These are phyloP conservation scores for Holacanthella duospinosa DNA, from an alignment of 2,888 invertebrate species.

Conservation along the genomic window DNA sequence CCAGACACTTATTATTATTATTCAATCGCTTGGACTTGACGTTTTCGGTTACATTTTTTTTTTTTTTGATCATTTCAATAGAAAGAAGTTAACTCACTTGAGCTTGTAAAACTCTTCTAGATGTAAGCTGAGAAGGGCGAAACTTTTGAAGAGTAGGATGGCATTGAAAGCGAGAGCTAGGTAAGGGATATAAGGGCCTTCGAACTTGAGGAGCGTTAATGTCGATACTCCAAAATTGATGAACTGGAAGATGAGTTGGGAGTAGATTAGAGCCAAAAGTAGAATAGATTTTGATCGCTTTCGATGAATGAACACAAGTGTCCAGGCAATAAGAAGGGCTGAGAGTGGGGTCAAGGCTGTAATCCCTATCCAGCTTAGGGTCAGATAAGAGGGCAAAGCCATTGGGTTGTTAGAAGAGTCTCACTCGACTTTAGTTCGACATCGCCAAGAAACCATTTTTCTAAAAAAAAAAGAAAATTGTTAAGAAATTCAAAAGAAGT, in stretches of 20 bases:
- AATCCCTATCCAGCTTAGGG: slow-evolving; percentile 3
- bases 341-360: slow-evolving; percentile 3
- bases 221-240: slow-evolving; percentile 2
- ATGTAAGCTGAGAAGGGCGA: slow-evolving; percentile 1
- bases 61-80: no score
- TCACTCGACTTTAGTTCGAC: no score
- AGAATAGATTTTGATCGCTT: slow-evolving; percentile 6
- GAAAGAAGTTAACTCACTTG: not conserved
- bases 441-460: no score
- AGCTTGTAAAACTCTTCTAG: slow-evolving; percentile 8
- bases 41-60: no score
- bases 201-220: not conserved
- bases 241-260: slow-evolving; percentile 5
- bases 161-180: not conserved
- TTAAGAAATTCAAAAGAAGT: no score
- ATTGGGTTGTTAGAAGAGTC: no score
- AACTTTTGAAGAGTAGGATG: not conserved
- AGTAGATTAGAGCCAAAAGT: not conserved
- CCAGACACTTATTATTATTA: no score
- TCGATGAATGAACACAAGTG: not conserved
- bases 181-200: not conserved
- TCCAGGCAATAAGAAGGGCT: slow-evolving; percentile 2
- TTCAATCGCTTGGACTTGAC: no score
- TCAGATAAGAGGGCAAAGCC: not conserved
- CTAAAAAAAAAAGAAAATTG: no score